Evolutionary conservation across 2,113 vertebrate genomes (phyloP), one percentile per base, ranked within the genome.

Genomic region (Cyprinus carpio): DNA sequence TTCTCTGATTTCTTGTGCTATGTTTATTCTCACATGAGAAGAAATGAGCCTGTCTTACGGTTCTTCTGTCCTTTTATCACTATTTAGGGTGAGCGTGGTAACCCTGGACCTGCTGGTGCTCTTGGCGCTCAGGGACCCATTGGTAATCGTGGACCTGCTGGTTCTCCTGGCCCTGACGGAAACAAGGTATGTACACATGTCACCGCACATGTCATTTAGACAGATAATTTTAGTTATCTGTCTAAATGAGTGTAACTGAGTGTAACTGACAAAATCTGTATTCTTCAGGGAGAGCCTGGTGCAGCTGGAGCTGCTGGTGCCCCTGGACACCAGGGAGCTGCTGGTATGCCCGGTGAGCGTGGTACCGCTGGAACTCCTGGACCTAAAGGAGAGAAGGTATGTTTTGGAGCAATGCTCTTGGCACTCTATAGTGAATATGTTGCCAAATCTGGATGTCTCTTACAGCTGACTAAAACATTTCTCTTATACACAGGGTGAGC

Each of bases 311-410:
- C 92, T 90, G 92, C 92, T 64, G 98, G 98, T 90, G 84, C 8
- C 65, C 83, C 95, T 85, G 98, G 98, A 90, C 95, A 95, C 51
- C 94, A 96, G 86, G 98, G 98, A 76, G 6, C 96, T 64, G 89
- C 92, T 89, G 98, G 98, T 84, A 97, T 98, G 92, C 97, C 97
- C 0, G 98, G 98, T 90, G 98, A 99, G 92, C 96, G 98, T 89
- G 98, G 98, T 87, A 91, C 71, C 60, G 96, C 92, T 89, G 98
- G 98, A 81, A 15, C 91, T 37, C 95, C 97, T 87, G 98, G 98
- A 94, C 72, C 75, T 89, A 99, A 99, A 91, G 98, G 98, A 92
- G 98, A 99, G 92, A 99, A 99, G 97, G 98, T 98, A 93, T 82
- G 82, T 67, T 67, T 46, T 25, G 20, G 16, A 84, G 31, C 25